Evolutionary conservation across 2,888 invertebrate genomes (phyloP), one percentile per base, ranked within the genome.

Genomic region (Labia minor): DNA sequence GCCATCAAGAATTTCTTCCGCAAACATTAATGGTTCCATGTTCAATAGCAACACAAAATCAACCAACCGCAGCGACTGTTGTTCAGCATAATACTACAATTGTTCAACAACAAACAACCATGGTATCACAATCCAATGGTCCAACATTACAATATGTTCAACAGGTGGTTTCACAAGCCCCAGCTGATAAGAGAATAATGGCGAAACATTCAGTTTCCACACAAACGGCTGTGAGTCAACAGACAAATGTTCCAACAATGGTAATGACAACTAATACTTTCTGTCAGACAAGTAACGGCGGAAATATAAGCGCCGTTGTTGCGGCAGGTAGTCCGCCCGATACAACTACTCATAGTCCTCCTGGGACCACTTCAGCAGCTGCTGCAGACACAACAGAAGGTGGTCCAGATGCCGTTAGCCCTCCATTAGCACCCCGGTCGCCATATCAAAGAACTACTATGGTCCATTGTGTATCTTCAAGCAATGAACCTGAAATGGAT

Each of bases 391-490:
- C 77, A 0, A 78, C 77, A 0, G 49, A 71, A 70, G 37, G 72
- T 70, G 71, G 72, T 70, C 70, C 70, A 19, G 19, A 65, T n/a
- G 37, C 49, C 16, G 33, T 61, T 1, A 18, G 19, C 62, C 21
- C 33, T 20, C 21, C 21, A 11, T 1, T 26, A 61, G 49, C 16
- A 37, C 72, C 11, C 68, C 70, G 64, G 21, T 66, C 1, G 18
- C 49, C 37, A 19, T 63, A 20, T 16, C 68, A 19, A 26, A 37
- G 67, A 14, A 67, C 70, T 65, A 86, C 87, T 4, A 86, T 91
- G 91, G 92, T 92, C 21, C 92, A 92, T 76, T 92, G 90, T 76
- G 88, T 92, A 70, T 91, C 92, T 33, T 91, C 91, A 75, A 91
- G 91, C 72, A 91, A 91, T 75, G 90, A 70, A 33, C 70, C 62